Conservation (phyloP, 1,140 invertebrate genomes). For the Macrocentrus cingulum region DNA sequence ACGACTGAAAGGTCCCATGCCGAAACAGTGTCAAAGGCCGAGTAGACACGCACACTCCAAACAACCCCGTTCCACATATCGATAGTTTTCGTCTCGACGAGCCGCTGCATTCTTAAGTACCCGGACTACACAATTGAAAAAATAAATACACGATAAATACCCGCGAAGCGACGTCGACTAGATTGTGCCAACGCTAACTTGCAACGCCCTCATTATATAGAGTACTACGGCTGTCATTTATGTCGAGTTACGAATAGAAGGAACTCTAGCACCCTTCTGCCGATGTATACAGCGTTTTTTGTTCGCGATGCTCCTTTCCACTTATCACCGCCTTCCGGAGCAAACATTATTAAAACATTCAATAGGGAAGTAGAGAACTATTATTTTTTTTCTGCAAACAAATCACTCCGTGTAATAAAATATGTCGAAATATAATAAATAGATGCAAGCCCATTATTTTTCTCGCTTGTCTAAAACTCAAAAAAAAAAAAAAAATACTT, state of each 20-base stretch:
- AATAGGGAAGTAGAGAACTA: too few species aligned
- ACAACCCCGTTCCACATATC: too few species aligned
- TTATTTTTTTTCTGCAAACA: too few species aligned
- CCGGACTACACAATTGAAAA: background rate
- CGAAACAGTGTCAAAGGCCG: background rate
- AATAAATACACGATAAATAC: slow-evolving; percentile 4
- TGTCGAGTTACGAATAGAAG: slow-evolving; percentile 37
- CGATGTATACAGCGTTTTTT: too few species aligned
- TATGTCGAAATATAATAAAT: too few species aligned
- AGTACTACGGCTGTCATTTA: slow-evolving; percentile 41
- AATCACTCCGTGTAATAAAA: too few species aligned
- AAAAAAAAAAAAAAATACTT: too few species aligned
- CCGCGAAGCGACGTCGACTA: slow-evolving; percentile 14
- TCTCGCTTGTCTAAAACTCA: too few species aligned
- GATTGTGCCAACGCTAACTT: slow-evolving; percentile 26
- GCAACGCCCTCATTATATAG: slow-evolving; percentile 36
- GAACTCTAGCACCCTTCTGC: slow-evolving; percentile 35
- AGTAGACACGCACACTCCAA: background rate
- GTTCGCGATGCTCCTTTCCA: slow-evolving; percentile 5
- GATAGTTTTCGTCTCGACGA: too few species aligned
- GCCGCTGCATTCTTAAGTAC: too few species aligned
- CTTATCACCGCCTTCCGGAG: background rate
- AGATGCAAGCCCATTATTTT: too few species aligned
- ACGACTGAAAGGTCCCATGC: background rate
- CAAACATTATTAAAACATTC: too few species aligned